Base-by-base conservation (phyloP, 2,113 vertebrate species). In the Chloropsis cyanopogon region DNA sequence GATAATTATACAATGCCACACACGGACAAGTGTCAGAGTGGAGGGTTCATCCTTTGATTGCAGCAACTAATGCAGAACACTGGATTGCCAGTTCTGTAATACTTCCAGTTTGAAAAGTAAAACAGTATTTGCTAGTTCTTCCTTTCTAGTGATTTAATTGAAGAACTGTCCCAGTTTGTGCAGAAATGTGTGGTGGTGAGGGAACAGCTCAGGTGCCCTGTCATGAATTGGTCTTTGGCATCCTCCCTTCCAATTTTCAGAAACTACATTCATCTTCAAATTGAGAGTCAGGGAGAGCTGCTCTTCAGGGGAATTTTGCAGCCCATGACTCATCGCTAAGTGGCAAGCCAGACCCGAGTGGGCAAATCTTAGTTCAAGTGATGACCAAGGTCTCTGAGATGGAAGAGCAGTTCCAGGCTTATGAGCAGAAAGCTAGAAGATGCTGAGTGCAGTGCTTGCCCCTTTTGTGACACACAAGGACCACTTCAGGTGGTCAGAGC, bases 221-320 rank as follows among this genome's bases (percentile, higher is more conserved):
- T 24, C 17, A 13, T 37, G 12, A 54, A 6, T 13, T 24, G 17
- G 4, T 57, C 24, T 75, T 75, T 71, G 52, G 1, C 11, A 83
- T 25, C 11, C 16, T 69, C 5, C 11, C 2, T 80, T 61, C 12
- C 7, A 53, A 15, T 31, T 65, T 86, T 28, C 23, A 41, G n/a
- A 52, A 6, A 10, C 35, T 41, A 33, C 35, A 47, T 46, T 84
- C 41, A 11, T 46, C 39, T 79, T 31, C 4, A 2, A 22, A 31
- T 18, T 2, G 5, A 18, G 52, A 33, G 6, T n/a, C 12, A 37
- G 2, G 2, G 5, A 15, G 6, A 3, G 17, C 4, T 72, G 7
- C 24, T 52, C 24, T 69, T 44, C 21, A 35, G 14, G 14, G 13
- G 9, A 78, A 18, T 66, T 85, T 82, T 90, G 31, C 24, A 54